These are phyloP conservation scores for Zaprionus capensis DNA, from an alignment of 1,140 invertebrate species.

Conservation along the genomic window DNA sequence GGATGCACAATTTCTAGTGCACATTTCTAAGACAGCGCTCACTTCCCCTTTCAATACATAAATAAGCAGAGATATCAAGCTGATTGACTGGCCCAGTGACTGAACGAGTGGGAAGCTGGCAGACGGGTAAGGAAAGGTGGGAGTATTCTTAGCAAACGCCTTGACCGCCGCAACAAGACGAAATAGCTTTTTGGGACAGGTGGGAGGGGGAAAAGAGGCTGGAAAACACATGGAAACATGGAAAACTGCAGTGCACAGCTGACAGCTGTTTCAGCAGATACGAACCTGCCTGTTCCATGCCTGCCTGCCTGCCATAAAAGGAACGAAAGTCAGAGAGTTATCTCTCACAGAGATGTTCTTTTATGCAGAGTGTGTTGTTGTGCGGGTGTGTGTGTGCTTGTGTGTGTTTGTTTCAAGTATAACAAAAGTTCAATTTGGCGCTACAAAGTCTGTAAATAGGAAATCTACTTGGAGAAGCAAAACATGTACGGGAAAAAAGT, in stretches of 20 bases:
- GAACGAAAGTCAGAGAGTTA: constrained; percentile 47
- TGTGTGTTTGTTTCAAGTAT: constrained; percentile 38
- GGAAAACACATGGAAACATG: constrained; percentile 8
- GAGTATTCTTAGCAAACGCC: constrained; percentile 26
- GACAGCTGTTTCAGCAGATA: constrained; percentile 52
- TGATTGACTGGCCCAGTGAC: constrained; percentile 18
- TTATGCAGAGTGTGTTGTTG: constrained; percentile 8
- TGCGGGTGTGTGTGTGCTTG: constrained; percentile 26
- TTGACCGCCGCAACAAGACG: constrained; percentile 28
- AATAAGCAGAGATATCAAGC: constrained; percentile 28
- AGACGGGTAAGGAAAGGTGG: background rate
- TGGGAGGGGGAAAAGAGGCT: background rate
- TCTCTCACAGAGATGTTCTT: constrained; percentile 52
- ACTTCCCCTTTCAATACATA: constrained; percentile 28
- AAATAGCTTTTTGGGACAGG: background rate
- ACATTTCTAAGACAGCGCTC: constrained; percentile 3
- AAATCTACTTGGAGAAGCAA: constrained; percentile 67
- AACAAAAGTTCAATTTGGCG: constrained; percentile 81
- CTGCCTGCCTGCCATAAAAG: constrained; percentile 30
- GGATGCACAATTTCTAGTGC: background rate
- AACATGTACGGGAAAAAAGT: constrained; percentile 67
- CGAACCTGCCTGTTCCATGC: background rate
- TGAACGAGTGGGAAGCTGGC: constrained; percentile 1
- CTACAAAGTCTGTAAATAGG: constrained; percentile 77
- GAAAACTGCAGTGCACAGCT: constrained; percentile 38